Conservation (phyloP, 1,140 invertebrate species). For the Helicoverpa zea region DNA sequence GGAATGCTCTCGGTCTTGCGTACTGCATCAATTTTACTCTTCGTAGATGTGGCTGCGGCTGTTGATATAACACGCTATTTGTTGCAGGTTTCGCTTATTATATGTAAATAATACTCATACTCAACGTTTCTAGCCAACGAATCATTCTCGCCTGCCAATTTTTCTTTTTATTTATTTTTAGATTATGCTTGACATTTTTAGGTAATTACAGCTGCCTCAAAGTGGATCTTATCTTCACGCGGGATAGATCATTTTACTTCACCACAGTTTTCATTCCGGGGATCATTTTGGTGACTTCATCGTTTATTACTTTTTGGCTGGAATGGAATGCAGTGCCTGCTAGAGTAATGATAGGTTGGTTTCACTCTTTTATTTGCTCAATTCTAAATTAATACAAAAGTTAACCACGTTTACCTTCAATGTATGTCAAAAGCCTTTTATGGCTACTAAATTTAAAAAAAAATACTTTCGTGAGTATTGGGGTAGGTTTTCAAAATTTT, state of each 20-base stretch:
- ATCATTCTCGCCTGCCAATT: conserved; percentile 56
- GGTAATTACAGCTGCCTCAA: conserved; percentile 98
- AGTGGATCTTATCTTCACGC: conserved; percentile 96
- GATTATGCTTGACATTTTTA: conserved; percentile 87
- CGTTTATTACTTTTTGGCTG: conserved; percentile 96
- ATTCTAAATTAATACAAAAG: conserved; percentile 3
- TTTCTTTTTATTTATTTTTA: conserved; percentile 73
- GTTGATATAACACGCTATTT: conserved; percentile 78
- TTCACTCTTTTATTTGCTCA: conserved; percentile 59
- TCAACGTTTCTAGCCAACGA: conserved; percentile 51
- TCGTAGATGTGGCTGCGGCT: conserved; percentile 77
- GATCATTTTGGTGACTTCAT: conserved; percentile 97
- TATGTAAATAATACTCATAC: conserved; percentile 30
- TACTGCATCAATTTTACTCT: conserved; percentile 69
- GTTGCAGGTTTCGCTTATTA: conserved; percentile 71
- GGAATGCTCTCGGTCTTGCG: conserved; percentile 80
- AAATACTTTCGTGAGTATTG: conserved; percentile 4
- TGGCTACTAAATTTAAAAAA: neutral
- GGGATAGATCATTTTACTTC: conserved; percentile 98
- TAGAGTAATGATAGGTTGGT: conserved; percentile 96
- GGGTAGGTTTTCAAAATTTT: neutral
- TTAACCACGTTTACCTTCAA: neutral
- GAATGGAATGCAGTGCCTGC: conserved; percentile 98
- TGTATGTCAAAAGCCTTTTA: neutral
- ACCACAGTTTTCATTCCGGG: conserved; percentile 98